Evolutionary conservation across 1,140 invertebrate species (phyloP), one percentile per base, ranked within the genome.

Genomic region (Zaprionus gabonicus): DNA sequence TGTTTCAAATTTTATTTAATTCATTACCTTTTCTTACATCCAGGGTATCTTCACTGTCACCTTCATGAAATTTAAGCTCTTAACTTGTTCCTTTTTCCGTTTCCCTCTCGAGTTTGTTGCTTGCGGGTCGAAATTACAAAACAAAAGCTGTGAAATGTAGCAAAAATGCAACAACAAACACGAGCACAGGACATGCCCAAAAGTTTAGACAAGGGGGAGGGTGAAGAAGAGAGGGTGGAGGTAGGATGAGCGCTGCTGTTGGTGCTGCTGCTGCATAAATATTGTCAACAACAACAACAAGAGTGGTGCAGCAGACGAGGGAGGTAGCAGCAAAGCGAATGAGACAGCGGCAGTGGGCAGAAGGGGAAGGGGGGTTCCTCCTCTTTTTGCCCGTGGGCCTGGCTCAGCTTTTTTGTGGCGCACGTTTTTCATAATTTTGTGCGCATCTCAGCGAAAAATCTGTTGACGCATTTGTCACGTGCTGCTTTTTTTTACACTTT

Each of bases 401-500:
- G 25, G 41, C 53, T 46, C 51, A 68, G 67, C 78, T 75, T 83
- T 83, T 88, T 79, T 83, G 60, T 75, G 59, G 60, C 63, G 62
- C 80, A 83, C 84, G 83, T 88, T 83, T 87, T 75, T 73, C 73
- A 78, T 87, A 78, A 90, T 84, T 88, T 90, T 90, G 72, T 90
- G 81, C 86, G 75, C 85, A 90, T 86, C 85, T 90, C 85, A 90
- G 86, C 85, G 79, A 91, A 90, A 90, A 90, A 91, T 90, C 86
- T 90, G 85, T 90, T 90, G 85, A 90, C 85, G 85, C 81, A 90
- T 82, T 91, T 91, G 85, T 90, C 85, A 90, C 85, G 85, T 90
- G 85, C 85, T 82, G 67, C 71, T 67, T 77, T 68, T 63, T 56
- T 55, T 27, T 51, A 28, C 20, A 56, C n/a, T 31, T 55, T 41